These are phyloP conservation scores for Spea hammondii DNA, from an alignment of 2,797 vertebrate species.

Conservation along the genomic window DNA sequence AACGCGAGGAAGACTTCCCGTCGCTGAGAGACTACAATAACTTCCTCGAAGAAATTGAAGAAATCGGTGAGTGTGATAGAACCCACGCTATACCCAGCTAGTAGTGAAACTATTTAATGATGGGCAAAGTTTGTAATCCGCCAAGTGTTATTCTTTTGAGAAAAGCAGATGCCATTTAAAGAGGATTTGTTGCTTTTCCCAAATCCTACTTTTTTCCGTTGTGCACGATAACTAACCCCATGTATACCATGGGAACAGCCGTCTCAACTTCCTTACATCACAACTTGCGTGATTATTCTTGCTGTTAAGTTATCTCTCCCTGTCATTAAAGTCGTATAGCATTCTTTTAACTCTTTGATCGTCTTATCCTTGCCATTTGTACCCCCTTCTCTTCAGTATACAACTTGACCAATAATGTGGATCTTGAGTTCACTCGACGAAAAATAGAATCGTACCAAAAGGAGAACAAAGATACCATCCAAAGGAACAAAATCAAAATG, in stretches of 20 bases:
- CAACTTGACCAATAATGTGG: slow-evolving; percentile 93
- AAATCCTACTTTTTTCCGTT: too few species aligned
- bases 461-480: slow-evolving; percentile 92
- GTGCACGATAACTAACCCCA: too few species aligned
- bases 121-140: too few species aligned
- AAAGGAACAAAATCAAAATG: slow-evolving; percentile 92
- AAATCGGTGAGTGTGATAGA: slow-evolving; percentile 76
- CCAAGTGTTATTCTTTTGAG: too few species aligned
- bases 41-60: slow-evolving; percentile 93
- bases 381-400: slow-evolving; percentile 72
- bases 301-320: neutral
- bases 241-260: too few species aligned
- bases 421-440: slow-evolving; percentile 90
- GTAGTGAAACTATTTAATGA: too few species aligned
- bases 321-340: neutral
- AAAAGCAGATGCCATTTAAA: too few species aligned
- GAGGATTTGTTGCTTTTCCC: too few species aligned
- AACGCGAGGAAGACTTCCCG: slow-evolving; percentile 90
- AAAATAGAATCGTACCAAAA: slow-evolving; percentile 95
- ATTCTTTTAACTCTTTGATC: neutral
- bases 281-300: too few species aligned
- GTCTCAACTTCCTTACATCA: too few species aligned
- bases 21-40: slow-evolving; percentile 90
- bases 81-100: too few species aligned
- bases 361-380: slow-evolving; percentile 26